phyloP scores from a whole-genome alignment of 2,113 vertebrate species.

The Prunella fulvescens region DNA sequence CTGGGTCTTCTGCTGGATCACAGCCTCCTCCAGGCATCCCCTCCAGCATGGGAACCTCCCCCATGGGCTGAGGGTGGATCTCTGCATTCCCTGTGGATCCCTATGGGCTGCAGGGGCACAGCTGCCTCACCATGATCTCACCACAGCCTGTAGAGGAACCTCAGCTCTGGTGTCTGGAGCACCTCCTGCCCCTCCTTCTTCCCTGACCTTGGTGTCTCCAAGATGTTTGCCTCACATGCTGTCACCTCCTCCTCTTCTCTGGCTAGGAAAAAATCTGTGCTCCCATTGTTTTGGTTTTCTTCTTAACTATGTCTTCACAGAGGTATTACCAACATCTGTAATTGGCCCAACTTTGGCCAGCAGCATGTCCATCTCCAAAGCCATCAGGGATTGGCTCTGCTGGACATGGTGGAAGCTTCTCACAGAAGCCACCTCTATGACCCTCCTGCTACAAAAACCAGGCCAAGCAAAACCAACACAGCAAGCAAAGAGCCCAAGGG shows the following conservation, averaged over 20 bases:
- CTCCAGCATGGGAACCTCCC: accelerated
- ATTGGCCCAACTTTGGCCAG: background rate
- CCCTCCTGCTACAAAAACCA: background rate
- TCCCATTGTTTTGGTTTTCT: background rate
- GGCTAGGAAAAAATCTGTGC: background rate
- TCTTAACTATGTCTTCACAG: background rate
- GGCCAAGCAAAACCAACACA: background rate
- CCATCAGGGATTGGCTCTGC: background rate
- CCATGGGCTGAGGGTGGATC: background rate
- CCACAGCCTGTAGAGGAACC: background rate
- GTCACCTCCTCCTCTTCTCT: too few relatives aligned
- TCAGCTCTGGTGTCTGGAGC: accelerated
- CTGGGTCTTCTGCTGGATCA: accelerated
- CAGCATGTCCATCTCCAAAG: background rate
- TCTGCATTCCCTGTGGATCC: background rate
- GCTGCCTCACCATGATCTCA: background rate
- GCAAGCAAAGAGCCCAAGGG: background rate
- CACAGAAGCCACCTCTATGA: background rate
- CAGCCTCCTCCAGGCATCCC: background rate
- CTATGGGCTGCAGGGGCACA: background rate
- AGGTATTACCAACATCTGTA: background rate
- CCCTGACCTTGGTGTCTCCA: background rate
- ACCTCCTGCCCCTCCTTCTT: background rate
- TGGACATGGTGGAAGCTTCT: background rate
- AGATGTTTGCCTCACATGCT: background rate